Conservation (phyloP, 92 coral and sea anemone genomes). For the Epizoanthus scotinus region DNA sequence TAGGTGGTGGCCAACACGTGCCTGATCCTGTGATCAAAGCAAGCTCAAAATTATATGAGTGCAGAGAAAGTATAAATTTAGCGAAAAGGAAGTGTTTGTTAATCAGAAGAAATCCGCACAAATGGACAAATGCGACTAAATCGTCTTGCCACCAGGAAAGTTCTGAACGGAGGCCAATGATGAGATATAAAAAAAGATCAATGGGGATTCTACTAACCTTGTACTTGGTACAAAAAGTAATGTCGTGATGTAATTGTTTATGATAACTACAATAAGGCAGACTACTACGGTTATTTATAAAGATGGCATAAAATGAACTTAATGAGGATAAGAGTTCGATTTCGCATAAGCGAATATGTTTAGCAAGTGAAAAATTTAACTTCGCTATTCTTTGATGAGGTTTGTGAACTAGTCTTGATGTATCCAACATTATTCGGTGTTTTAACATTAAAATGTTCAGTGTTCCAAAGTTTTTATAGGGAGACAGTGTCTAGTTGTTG, state of each 20-base stretch:
- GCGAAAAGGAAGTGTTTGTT: neutral
- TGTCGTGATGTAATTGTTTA: neutral
- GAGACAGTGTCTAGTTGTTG: too few relatives aligned
- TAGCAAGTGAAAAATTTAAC: neutral
- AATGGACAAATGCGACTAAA: neutral
- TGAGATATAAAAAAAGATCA: neutral
- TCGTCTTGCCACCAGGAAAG: neutral
- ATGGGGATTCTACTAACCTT: neutral
- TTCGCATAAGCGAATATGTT: neutral
- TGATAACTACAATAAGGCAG: neutral
- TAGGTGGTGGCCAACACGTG: neutral
- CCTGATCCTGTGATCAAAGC: neutral
- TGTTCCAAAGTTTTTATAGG: too few relatives aligned
- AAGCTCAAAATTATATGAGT: neutral
- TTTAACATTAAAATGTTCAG: too few relatives aligned
- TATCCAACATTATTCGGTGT: neutral
- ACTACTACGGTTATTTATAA: neutral
- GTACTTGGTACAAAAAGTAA: neutral
- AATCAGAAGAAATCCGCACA: neutral
- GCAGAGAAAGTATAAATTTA: neutral
- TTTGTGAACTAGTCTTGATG: too few relatives aligned
- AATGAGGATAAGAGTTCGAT: neutral
- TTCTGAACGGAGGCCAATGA: neutral
- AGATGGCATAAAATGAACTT: neutral
- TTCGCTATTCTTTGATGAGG: too few relatives aligned